Evolutionary conservation across 2,797 vertebrate genomes (phyloP), one percentile per base, ranked within the genome.

Genomic region (Halcyon leucocephala): DNA sequence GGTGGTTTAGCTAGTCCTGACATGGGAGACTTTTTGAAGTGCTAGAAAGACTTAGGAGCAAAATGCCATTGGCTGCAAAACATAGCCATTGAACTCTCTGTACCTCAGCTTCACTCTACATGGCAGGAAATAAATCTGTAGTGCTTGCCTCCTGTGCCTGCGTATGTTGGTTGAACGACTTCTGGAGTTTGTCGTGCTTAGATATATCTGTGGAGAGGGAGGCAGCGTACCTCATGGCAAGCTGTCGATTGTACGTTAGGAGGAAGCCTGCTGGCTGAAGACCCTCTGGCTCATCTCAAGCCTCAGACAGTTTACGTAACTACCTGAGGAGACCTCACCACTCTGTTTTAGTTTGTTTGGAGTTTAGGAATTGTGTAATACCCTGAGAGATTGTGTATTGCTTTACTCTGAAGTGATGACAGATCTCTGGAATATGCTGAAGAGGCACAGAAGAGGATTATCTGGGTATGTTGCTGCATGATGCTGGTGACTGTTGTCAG

Each of bases 71-170:
- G 51, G 14, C 67, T 66, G 16, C 14, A 82, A 54, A 86, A 55
- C 9, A 14, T 31, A 62, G 21, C 39, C 29, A 15, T 86, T 82
- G 48, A 8, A 82, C 21, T 39, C 42, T 80, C 28, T 52, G 21
- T 84, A 42, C 15, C 28, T 89, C 35, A 58, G 16, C 78, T 84
- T 57, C 20, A 4, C 15, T 39, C 15, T 65, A 49, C 54, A 3
- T 62, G 42, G 21, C 8, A 0, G 3, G 5, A 49, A 33, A 22
- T 41, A 12, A 21, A 15, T 5, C 22, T 39, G 0, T 13, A 62
- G 24, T 25, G 35, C 24, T 70, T 37, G 18, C 33, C 24, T 74
- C 10, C 31, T 33, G 0, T 60, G 60, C 7, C 44, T 6, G 1
- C 12, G 0, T 35, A 35, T 25, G 31, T 72, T 65, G 28, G 19